Base-by-base conservation (phyloP, 2,888 invertebrate genomes). In the Sphecodes monilicornis region DNA sequence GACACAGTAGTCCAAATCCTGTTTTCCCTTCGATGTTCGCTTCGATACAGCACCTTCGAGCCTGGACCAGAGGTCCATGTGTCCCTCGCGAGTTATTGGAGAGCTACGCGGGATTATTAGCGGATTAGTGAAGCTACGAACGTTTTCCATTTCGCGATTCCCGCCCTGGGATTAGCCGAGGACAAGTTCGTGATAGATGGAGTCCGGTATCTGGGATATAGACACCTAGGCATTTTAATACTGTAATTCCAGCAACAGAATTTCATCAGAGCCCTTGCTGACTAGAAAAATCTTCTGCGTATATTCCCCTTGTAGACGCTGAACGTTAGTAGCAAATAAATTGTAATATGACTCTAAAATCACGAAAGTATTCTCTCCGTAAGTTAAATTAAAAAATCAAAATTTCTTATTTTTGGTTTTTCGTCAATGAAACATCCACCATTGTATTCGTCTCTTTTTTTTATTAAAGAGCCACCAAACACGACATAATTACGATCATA, bases 91-190 rank as follows among this genome's bases (percentile, higher is more conserved):
- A 41, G 60, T 82, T 85, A 87, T 81, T 74, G 81, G 68, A 76
- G 80, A 76, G 66, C 80, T 76, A 68, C 69, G 46, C 13, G 46
- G 85, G 82, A 79, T 86, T 85, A 85, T 86, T 71, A 85, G 68
- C 74, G 77, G 85, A 80, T 86, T 72, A 80, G 76, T 22, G 46
- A 29, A 18, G 46, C 64, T 50, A 76, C 86, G 76, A 86, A 78
- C 78, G 74, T 86, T 83, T 87, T 77, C 83, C 80, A 86, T 87
- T 87, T 86, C 77, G 72, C 73, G 72, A 80, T 74, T 80, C 70
- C 46, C 69, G 43, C 76, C 43, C 43, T n/a, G 32, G 72, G 78
- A 78, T 81, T 81, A 81, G 22, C 36, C 68, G 39, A 26, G 32
- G 43, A 50, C 76, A 64, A 43, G 77, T 69, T 71, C 57, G 39